Percentiles rank a stretch among this genome's conserved stretches.
phyloP scores from a whole-genome alignment of 1,140 invertebrate genomes.

The Apis mellifera region DNA sequence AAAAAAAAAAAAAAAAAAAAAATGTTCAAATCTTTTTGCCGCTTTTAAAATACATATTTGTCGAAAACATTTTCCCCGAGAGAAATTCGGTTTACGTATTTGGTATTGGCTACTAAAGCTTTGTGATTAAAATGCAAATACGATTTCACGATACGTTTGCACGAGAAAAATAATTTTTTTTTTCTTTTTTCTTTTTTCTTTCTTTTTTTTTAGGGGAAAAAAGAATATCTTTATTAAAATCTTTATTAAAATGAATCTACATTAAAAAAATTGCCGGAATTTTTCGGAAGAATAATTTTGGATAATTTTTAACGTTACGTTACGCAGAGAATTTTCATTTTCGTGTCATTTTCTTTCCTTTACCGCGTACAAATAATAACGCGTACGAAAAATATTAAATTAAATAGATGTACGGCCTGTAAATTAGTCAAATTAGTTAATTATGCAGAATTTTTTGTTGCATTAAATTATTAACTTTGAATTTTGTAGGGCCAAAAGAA shows the following conservation, averaged over 20 bases:
- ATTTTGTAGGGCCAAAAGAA: slow-evolving; percentile 6
- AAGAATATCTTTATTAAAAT: neutral
- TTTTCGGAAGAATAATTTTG: too few relatives aligned
- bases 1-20: neutral
- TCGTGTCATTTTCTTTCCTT: too few relatives aligned
- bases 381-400: neutral
- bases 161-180: neutral
- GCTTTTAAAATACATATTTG: neutral
- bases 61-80: neutral
- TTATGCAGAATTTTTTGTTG: neutral
- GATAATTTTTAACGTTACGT: neutral
- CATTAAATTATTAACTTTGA: slow-evolving; percentile 26
- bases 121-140: neutral
- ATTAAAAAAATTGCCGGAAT: neutral
- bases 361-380: neutral
- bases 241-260: neutral
- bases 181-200: neutral
- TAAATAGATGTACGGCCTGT: neutral
- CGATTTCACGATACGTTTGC: neutral
- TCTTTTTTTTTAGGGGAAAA: neutral
- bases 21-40: too few relatives aligned
- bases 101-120: neutral
- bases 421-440: slow-evolving; percentile 27
- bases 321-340: neutral
- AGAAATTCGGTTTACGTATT: neutral